These are phyloP conservation scores for Stegostoma tigrinum DNA, from an alignment of 2,113 vertebrate species.

Conservation along the genomic window DNA sequence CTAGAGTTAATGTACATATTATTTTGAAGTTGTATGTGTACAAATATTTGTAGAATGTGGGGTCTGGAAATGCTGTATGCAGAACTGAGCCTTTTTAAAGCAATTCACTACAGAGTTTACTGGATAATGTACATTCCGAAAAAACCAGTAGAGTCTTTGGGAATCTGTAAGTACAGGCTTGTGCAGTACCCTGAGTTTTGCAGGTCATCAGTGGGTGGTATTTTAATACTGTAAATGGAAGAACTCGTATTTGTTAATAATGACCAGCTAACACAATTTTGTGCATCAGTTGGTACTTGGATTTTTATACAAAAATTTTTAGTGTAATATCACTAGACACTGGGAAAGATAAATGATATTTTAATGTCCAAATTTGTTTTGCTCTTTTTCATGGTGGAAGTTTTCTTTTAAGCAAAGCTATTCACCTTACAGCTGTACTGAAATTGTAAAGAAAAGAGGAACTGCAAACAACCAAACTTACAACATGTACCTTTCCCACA, in stretches of 20 bases:
- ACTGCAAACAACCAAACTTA: not conserved
- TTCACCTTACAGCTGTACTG: not conserved
- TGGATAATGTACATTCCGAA: not conserved
- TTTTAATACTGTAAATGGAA: not conserved
- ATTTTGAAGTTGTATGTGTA: not conserved
- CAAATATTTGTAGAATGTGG: not conserved
- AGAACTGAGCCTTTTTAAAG: not conserved
- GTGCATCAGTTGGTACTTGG: not conserved
- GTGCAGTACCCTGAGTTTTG: not conserved
- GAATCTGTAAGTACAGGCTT: not conserved
- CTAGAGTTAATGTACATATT: not conserved
- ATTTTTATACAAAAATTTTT: not conserved
- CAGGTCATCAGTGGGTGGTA: not conserved
- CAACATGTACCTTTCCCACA: not conserved
- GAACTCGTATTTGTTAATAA: not conserved
- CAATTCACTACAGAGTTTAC: not conserved
- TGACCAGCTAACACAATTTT: not conserved
- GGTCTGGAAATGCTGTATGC: not conserved
- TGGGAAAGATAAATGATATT: not conserved
- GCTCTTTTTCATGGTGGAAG: not conserved
- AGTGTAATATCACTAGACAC: not conserved
- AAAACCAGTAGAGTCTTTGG: not conserved
- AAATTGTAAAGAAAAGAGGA: not conserved
- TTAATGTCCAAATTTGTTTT: constrained; percentile 6
- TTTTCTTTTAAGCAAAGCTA: not conserved